Conservation (phyloP, 2,888 invertebrate species). For the Camptogramma bilineatum region DNA sequence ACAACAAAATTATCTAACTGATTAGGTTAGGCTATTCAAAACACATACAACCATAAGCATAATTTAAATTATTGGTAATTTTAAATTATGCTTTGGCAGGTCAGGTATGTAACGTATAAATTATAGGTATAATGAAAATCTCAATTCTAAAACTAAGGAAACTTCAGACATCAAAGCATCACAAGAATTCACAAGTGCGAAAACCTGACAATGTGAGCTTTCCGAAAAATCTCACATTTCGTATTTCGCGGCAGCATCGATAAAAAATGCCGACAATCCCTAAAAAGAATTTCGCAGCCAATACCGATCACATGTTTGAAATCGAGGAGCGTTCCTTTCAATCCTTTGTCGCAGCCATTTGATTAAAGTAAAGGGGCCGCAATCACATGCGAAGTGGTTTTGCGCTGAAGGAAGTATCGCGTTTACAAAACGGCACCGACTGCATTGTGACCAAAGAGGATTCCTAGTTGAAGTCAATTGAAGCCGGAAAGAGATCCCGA, state of each 20-base stretch:
- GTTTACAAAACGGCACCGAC: constrained; percentile 83
- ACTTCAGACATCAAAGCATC: constrained; percentile 6
- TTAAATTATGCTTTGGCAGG: background rate
- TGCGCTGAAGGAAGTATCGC: constrained; percentile 83
- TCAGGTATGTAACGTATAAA: no score
- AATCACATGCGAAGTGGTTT: constrained; percentile 78
- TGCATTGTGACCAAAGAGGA: constrained; percentile 71
- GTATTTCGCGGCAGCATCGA: constrained; percentile 55
- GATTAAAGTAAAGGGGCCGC: constrained; percentile 83
- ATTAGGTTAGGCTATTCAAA: background rate
- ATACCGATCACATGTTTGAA: constrained; percentile 78
- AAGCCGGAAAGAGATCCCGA: constrained; percentile 66
- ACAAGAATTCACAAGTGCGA: constrained; percentile 45
- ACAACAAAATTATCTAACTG: constrained; percentile 32
- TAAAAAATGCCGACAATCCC: constrained; percentile 73
- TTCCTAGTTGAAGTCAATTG: constrained; percentile 71
- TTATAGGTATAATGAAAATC: no score
- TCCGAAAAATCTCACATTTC: constrained; percentile 43
- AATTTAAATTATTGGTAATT: no score
- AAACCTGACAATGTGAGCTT: constrained; percentile 47
- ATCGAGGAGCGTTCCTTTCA: constrained; percentile 79
- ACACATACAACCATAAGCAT: background rate
- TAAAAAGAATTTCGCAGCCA: constrained; percentile 74
- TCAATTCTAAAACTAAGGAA: background rate
- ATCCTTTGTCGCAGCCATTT: constrained; percentile 83